Evolutionary conservation across 2,113 vertebrate genomes (phyloP), one percentile per base, ranked within the genome.

Genomic region (Percopsis transmontana): DNA sequence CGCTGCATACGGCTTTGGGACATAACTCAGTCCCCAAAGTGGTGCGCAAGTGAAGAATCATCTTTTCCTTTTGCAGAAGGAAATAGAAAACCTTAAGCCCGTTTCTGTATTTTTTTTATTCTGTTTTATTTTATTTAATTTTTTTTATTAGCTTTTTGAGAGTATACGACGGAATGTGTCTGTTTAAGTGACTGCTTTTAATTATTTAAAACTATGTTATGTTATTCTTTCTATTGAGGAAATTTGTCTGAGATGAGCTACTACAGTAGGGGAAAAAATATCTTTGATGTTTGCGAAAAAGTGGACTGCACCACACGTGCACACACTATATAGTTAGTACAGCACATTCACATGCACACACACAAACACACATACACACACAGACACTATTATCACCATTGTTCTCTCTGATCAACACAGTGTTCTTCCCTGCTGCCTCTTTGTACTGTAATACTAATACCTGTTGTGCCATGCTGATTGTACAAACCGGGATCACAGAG

Each of bases 211-310:
- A 33, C 1, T 33, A 33, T 33, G 27, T 33, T 33, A 77, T 73
- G 76, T 75, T 78, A 76, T 82, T 63, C 23, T 70, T 8, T 19
- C 48, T 67, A 45, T 42, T 39, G 58, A 51, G 16, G 57, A 66
- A 66, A 64, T 77, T 72, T 41, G 47, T 27, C 45, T 51, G 57
- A 18, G 52, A 71, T 21, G 41, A 20, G 48, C 44, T 14, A 3
- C 53, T 6, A 40, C 38, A 24, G 14, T 27, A 55, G 72, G 47
- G 57, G n/a, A n/a, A 56, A 59, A 54, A 55, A 44, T 11, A 19
- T 44, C 39, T 44, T 45, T 27, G 23, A 54, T 23, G 12, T 66
- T 54, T 53, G n/a, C 27, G 40, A 40, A 13, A 10, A 41, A 41
- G 20, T n/a, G 41, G 53, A 18, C 55, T 10, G 11, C n/a, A 10